Evolutionary conservation across 2,113 vertebrate genomes (phyloP).

Genomic region (Pyxicephalus adspersus): DNA sequence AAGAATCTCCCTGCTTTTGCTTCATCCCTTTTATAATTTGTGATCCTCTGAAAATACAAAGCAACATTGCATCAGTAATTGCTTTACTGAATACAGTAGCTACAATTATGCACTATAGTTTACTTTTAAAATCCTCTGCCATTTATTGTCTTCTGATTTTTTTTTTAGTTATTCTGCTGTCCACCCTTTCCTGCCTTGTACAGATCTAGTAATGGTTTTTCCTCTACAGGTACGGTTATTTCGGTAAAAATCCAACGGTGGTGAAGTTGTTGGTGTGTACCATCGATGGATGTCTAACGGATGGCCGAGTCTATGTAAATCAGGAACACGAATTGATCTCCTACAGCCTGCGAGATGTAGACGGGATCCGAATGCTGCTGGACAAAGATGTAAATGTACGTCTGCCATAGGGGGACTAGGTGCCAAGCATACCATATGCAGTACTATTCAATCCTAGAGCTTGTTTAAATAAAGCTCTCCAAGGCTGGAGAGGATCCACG

Average conservation of each 20-base stretch:
- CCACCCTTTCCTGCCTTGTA: too few relatives aligned
- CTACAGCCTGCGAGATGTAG: conserved; percentile 25
- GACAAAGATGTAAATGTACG: conserved; percentile 81
- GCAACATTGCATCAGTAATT: too few relatives aligned
- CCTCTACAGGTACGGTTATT: conserved; percentile 86
- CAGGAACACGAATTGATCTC: conserved; percentile 28
- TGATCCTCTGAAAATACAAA: too few relatives aligned
- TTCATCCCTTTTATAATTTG: too few relatives aligned
- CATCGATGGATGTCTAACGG: conserved; percentile 85
- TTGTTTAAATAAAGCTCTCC: too few relatives aligned
- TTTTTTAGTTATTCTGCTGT: too few relatives aligned
- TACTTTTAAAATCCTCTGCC: too few relatives aligned
- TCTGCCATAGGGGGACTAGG: not conserved
- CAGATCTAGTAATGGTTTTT: conserved; percentile 54
- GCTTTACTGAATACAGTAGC: too few relatives aligned
- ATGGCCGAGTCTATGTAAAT: conserved; percentile 80
- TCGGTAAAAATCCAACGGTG: conserved; percentile 76
- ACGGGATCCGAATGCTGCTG: conserved; percentile 69
- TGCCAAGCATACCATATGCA: not conserved
- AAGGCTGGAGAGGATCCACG: too few relatives aligned
- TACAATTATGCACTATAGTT: too few relatives aligned
- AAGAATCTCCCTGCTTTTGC: too few relatives aligned
- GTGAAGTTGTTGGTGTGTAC: conserved; percentile 85
- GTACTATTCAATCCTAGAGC: not conserved
- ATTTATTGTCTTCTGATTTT: too few relatives aligned